phyloP scores from a whole-genome alignment of 1,140 invertebrate genomes.

The Caerostris extrusa region DNA sequence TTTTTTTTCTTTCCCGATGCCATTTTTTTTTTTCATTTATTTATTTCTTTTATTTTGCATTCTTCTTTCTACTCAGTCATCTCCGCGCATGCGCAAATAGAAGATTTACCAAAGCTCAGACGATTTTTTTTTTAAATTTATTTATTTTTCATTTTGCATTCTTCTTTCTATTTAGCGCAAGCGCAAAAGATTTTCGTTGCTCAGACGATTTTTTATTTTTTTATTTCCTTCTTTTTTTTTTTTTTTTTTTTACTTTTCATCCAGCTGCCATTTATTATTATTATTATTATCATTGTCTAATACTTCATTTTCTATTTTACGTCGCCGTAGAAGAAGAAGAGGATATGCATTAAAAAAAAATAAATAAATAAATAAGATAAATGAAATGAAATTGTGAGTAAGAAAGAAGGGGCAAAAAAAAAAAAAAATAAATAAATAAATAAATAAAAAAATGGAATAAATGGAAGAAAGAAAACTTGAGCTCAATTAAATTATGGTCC shows the following conservation, averaged over 20 bases:
- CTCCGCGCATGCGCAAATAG: too few relatives aligned
- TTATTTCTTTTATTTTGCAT: not conserved
- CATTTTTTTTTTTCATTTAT: not conserved
- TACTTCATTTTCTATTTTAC: constrained; percentile 32
- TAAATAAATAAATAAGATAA: constrained; percentile 56
- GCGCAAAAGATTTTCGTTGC: not conserved
- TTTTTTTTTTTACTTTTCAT: not conserved
- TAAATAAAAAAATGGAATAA: not conserved
- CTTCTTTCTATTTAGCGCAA: not conserved
- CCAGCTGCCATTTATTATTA: constrained; percentile 11
- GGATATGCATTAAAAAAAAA: constrained; percentile 19
- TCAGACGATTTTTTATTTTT: not conserved
- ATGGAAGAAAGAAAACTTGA: constrained; percentile 36
- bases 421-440: not conserved
- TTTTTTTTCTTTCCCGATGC: not conserved
- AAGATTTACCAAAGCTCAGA: too few relatives aligned
- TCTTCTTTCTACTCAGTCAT: too few relatives aligned
- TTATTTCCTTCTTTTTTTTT: not conserved
- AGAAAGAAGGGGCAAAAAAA: constrained; percentile 12
- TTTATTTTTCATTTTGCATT: too few relatives aligned
- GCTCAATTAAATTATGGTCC: constrained; percentile 57
- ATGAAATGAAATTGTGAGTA: constrained; percentile 32
- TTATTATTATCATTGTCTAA: constrained; percentile 38
- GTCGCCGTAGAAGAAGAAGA: not conserved
- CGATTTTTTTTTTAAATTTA: too few relatives aligned